These are phyloP conservation scores for Quadroppia sp. DNA, from an alignment of 2,888 invertebrate species.

Conservation along the genomic window DNA sequence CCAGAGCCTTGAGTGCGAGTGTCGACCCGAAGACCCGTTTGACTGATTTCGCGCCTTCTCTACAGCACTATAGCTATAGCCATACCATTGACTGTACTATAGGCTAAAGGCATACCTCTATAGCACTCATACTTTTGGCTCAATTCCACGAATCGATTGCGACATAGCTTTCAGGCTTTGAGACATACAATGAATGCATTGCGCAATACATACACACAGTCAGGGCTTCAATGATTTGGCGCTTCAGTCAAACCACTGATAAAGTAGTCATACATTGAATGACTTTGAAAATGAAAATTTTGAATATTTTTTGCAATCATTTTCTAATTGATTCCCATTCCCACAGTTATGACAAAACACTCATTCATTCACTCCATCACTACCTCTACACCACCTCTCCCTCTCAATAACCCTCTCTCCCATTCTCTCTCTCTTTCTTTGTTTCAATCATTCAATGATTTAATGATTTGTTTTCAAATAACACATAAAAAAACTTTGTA, in stretches of 20 bases:
- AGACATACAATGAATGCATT: background rate
- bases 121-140: conserved; percentile 3
- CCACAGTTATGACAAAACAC: background rate
- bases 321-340: background rate
- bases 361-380: background rate
- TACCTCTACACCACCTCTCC: too few relatives aligned
- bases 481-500: background rate
- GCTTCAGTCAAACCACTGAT: background rate
- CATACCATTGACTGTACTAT: background rate
- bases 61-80: background rate
- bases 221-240: background rate
- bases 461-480: too few relatives aligned
- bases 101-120: too few relatives aligned
- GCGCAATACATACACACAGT: background rate
- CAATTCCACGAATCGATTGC: conserved; percentile 23
- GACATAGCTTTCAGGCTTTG: background rate
- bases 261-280: background rate
- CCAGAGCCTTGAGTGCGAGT: conserved; percentile 6
- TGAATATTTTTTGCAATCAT: background rate
- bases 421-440: background rate
- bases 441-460: background rate
- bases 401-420: background rate
- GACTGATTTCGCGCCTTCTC: conserved; percentile 12
- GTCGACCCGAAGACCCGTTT: background rate
- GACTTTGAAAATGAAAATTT: background rate